A percentile compares a stretch with the other conserved stretches of the same genome.
phyloP scores from a whole-genome alignment of 53 echinoderm and acorn worm genomes.

The Crossaster papposus region DNA sequence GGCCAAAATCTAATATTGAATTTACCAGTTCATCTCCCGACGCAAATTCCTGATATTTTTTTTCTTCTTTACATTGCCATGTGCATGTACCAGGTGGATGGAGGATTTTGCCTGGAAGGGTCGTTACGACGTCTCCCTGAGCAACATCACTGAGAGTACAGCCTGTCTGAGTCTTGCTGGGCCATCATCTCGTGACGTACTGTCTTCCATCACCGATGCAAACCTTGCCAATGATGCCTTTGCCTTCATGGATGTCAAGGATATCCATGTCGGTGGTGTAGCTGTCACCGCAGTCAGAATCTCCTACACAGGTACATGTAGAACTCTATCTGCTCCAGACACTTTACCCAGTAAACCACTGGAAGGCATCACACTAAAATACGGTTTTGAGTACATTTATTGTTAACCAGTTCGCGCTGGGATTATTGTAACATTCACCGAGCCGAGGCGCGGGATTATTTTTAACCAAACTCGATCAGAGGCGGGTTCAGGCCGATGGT shows the following conservation, averaged over 20 bases:
- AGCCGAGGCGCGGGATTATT: no score
- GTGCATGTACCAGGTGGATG: constrained; percentile 90
- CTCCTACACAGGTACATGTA: constrained; percentile 83
- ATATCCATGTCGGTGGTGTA: constrained; percentile 75
- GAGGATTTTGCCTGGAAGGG: constrained; percentile 74
- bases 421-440: no score
- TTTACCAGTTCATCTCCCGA: no score
- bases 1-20: no score
- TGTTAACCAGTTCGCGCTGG: no score
- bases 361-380: no score
- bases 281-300: constrained; percentile 77
- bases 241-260: constrained; percentile 76
- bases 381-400: no score
- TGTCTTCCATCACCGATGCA: constrained; percentile 67
- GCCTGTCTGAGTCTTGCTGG: constrained; percentile 87
- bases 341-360: no score
- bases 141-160: constrained; percentile 78
- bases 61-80: not conserved
- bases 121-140: constrained; percentile 73
- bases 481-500: no score
- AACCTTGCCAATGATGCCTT: constrained; percentile 82
- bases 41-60: not conserved
- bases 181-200: constrained; percentile 77
- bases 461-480: no score
- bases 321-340: no score